Conservation (phyloP, 2,888 invertebrate genomes). For the Isoperla grammatica region DNA sequence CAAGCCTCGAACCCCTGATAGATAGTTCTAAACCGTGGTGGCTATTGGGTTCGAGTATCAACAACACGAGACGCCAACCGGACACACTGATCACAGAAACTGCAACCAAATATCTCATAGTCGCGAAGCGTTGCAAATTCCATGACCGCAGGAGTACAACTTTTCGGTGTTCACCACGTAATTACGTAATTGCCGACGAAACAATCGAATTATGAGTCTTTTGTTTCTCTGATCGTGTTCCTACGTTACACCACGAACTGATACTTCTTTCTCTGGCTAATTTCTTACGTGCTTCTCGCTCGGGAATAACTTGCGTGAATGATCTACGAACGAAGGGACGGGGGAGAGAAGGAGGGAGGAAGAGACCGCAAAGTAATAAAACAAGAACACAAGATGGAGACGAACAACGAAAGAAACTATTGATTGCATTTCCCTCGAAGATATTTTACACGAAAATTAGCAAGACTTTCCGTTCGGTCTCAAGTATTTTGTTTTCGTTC, state of each 20-base stretch:
- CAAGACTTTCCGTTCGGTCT: not conserved
- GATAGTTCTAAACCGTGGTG: too few species aligned
- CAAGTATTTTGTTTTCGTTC: conserved; percentile 11
- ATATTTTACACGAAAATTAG: conserved; percentile 12
- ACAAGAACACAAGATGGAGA: not conserved
- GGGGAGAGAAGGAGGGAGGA: too few species aligned
- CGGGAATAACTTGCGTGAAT: not conserved
- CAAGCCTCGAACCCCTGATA: too few species aligned
- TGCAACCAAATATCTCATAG: too few species aligned
- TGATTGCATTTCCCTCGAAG: not conserved
- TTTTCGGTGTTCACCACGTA: not conserved
- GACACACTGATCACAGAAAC: too few species aligned
- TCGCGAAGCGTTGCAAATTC: too few species aligned
- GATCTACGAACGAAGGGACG: not conserved
- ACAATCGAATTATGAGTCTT: conserved; percentile 12
- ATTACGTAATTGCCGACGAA: conserved; percentile 13
- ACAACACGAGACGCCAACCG: too few species aligned
- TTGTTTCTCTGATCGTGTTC: not conserved
- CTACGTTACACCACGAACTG: not conserved
- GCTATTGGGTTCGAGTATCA: too few species aligned
- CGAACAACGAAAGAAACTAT: not conserved
- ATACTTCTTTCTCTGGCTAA: not conserved
- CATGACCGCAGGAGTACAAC: too few species aligned
- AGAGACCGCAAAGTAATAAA: too few species aligned
- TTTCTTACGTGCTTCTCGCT: conserved; percentile 5